Evolutionary conservation across 1,140 invertebrate species (phyloP).

Genomic region (Thaumatotibia leucotreta): DNA sequence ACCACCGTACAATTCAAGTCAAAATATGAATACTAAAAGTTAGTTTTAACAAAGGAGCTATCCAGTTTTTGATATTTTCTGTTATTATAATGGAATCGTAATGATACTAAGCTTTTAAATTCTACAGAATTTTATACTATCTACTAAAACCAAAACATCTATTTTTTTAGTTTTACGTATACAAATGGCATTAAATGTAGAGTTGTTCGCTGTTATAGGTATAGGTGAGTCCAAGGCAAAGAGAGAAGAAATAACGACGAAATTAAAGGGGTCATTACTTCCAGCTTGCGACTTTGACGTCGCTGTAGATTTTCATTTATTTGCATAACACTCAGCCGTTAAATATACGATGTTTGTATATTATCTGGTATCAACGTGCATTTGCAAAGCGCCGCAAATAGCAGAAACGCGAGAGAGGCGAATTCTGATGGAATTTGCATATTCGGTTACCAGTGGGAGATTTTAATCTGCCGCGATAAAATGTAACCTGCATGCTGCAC

Average conservation of each 20-base stretch:
- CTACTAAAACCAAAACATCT: no score
- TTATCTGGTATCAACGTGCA: not conserved
- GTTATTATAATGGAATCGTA: no score
- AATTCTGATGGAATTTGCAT: constrained; percentile 7
- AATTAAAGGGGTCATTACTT: not conserved
- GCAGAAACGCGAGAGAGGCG: constrained; percentile 1
- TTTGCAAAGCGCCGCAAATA: constrained; percentile 3
- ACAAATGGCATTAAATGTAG: no score
- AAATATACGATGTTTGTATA: constrained; percentile 6
- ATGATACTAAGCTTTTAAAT: no score
- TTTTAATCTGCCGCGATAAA: constrained; percentile 12
- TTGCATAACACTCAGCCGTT: constrained; percentile 7
- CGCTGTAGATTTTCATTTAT: constrained; percentile 6
- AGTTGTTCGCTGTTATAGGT: not conserved
- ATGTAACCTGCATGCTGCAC: not conserved
- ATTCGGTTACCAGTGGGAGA: constrained; percentile 9
- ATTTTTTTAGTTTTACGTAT: no score
- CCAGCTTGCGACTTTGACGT: constrained; percentile 3
- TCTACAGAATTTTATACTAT: no score
- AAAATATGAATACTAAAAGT: no score
- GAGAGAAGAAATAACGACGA: not conserved
- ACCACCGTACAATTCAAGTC: no score
- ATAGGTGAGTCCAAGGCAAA: not conserved
- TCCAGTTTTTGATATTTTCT: no score
- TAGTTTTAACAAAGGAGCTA: no score